A percentile compares a stretch with the other conserved stretches of the same genome.
Evolutionary conservation across 2,113 vertebrate species (phyloP).

Genomic region (Suncus etruscus): DNA sequence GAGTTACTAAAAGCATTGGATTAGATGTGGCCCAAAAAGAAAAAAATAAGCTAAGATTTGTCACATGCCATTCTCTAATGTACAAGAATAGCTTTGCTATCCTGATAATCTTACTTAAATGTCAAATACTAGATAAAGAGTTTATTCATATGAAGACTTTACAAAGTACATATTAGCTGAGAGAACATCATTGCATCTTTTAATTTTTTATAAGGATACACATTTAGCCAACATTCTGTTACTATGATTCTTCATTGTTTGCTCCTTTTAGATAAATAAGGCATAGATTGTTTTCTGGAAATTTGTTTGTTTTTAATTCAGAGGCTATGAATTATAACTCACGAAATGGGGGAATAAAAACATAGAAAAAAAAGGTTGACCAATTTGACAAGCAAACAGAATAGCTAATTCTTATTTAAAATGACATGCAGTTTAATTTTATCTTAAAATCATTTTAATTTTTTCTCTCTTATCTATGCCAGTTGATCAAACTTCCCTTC

Average conservation of each 20-base stretch:
- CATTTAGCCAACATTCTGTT: background rate
- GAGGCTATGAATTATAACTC: conserved; percentile 1
- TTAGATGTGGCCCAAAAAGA: no score
- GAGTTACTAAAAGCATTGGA: no score
- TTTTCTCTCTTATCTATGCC: background rate
- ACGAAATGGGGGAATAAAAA: background rate
- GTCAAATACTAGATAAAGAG: background rate
- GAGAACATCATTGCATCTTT: conserved; percentile 5
- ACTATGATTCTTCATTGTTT: background rate
- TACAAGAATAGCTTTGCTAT: background rate
- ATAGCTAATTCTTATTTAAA: background rate
- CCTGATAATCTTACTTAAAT: background rate
- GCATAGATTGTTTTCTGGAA: background rate
- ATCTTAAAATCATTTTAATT: background rate
- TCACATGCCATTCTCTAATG: background rate
- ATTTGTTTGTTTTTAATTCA: conserved; percentile 7
- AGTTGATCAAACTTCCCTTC: conserved; percentile 15
- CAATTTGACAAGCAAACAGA: conserved; percentile 37
- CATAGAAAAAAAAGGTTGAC: background rate
- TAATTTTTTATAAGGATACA: conserved; percentile 1
- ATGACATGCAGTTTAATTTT: no score
- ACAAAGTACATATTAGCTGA: background rate
- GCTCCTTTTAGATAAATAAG: background rate
- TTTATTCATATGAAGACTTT: background rate
- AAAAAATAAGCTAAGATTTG: background rate